Conservation (phyloP, 2,113 vertebrate species). For the Asarcornis scutulata region DNA sequence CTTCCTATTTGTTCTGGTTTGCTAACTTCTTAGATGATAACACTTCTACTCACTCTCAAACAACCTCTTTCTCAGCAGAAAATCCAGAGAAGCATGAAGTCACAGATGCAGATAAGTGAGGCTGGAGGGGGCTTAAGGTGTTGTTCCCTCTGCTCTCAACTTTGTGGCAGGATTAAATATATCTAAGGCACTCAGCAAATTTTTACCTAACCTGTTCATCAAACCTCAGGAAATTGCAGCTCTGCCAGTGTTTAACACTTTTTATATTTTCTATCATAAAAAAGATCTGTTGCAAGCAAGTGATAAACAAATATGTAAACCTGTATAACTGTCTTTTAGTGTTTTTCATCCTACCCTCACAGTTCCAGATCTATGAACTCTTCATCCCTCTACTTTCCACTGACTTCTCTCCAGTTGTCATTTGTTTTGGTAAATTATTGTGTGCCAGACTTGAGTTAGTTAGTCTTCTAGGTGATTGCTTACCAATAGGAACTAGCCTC, state of each 20-base stretch:
- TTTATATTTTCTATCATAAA: neutral
- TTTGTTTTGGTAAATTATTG: rapidly evolving
- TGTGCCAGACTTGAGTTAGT: neutral
- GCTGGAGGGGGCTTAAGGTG: neutral
- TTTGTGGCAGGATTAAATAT: neutral
- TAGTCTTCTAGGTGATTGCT: neutral
- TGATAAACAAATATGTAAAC: neutral
- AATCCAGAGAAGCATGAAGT: neutral
- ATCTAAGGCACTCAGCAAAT: neutral
- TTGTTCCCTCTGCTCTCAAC: neutral
- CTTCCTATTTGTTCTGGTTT: conserved; percentile 15
- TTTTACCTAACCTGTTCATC: neutral
- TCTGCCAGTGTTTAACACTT: neutral
- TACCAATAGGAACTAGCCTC: neutral
- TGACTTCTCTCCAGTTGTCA: neutral
- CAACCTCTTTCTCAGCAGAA: neutral
- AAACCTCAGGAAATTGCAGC: neutral
- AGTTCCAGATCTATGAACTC: neutral
- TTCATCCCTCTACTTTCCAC: neutral
- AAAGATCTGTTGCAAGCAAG: neutral
- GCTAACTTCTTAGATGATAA: neutral
- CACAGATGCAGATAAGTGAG: neutral
- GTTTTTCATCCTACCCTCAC: neutral
- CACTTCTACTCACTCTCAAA: neutral
- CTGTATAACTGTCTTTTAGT: neutral